A percentile compares a stretch with the other conserved stretches of the same genome.
Evolutionary conservation across 2,113 vertebrate genomes (phyloP).

Genomic region (Lepus timidus): DNA sequence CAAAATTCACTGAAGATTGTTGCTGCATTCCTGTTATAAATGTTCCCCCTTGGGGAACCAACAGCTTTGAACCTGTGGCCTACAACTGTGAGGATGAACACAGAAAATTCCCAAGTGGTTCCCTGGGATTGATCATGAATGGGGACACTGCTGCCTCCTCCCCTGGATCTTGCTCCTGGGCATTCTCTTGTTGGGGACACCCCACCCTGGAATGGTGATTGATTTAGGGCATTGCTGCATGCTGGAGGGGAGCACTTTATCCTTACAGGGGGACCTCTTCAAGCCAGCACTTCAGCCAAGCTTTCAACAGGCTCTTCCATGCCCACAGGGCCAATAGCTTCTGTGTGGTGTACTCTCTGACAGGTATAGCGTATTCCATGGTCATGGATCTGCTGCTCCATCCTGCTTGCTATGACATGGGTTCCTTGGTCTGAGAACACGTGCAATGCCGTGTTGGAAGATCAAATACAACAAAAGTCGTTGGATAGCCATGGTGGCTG

Average conservation of each 20-base stretch:
- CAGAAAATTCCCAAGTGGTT: background rate
- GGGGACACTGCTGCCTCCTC: background rate
- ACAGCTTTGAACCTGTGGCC: background rate
- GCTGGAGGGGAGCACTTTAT: background rate
- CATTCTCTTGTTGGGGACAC: background rate
- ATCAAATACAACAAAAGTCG: background rate
- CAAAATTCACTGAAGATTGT: background rate
- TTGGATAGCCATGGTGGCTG: background rate
- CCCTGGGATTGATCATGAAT: background rate
- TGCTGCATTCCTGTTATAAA: background rate
- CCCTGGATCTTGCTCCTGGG: background rate
- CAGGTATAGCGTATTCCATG: background rate
- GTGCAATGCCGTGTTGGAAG: background rate
- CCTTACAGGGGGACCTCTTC: background rate
- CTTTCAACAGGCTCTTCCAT: background rate
- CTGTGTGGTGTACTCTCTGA: background rate
- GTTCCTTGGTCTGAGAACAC: background rate
- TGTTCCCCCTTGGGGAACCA: background rate
- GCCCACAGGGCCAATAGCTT: background rate
- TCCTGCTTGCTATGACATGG: background rate
- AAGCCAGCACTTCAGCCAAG: background rate
- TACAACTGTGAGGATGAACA: slow-evolving; percentile 24
- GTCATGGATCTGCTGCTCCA: background rate
- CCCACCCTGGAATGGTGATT: background rate
- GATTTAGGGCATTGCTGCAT: background rate